Base-by-base conservation (phyloP, 92 coral and sea anemone genomes). In the Muricea muricata region DNA sequence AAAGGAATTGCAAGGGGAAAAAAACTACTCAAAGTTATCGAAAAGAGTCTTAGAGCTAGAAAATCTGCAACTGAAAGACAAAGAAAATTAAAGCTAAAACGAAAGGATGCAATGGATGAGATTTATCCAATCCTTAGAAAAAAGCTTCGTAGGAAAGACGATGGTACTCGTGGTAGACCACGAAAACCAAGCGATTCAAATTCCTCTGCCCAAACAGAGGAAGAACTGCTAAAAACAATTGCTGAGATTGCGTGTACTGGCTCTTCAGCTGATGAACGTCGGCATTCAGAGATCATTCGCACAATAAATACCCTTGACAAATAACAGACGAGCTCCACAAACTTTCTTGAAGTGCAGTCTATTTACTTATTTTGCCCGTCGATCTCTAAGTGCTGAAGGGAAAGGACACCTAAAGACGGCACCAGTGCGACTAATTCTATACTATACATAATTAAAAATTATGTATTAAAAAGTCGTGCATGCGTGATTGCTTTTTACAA, bases 81-180 rank as follows among this genome's bases (percentile, higher is more conserved):
- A 39, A 70, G 76, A n/a, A 70, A 70, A 23, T 23, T 70, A 0
- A 70, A 54, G 39, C 54, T 70, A 39, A 12, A 70, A 70, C 1
- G 76, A 32, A 70, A 70, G 39, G 20, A 54, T 34, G 76, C 76
- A 70, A 14, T 70, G 76, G 76, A 70, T 4, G 76, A 70, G 76
- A 39, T 70, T 9, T 50, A 70, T 2, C 45, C 76, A 6, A 23
- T 34, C 1, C 34, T 70, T 14, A 70, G 76, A 70, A 70, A 70
- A 39, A 70, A 40, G 76, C 76, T 70, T 32, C 2, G 50, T 29
- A 54, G 76, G 15, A 70, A 70, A n/a, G 76, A 70, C 34, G 76
- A 70, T 0, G 76, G 76, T 21, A 23, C 4, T 70, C 50, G 26
- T 39, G 50, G 76, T 70, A 2, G 76, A 70, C 76, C 76, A 0